These are phyloP conservation scores for Harlomillsia oculata DNA, from an alignment of 1,140 invertebrate species.

Conservation along the genomic window DNA sequence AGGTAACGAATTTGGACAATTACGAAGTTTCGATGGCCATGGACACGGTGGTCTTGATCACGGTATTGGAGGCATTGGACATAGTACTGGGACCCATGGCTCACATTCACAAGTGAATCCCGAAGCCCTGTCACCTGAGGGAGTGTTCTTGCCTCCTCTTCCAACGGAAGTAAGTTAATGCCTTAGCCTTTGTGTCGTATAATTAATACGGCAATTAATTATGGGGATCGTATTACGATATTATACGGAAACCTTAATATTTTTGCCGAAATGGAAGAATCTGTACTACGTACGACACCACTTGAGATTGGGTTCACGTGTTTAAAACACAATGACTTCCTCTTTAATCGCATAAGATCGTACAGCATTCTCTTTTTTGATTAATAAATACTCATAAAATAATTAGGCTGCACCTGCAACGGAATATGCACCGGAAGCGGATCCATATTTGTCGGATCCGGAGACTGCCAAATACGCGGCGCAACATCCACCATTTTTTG, in stretches of 20 bases:
- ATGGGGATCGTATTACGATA: neutral
- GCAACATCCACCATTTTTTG: slow-evolving; percentile 34
- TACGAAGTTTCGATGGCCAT: slow-evolving; percentile 8
- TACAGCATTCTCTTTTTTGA: too few species aligned
- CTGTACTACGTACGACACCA: too few species aligned
- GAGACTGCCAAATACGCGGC: slow-evolving; percentile 33
- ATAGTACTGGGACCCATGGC: neutral
- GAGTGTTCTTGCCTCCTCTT: slow-evolving; percentile 30
- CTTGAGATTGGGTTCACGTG: too few species aligned
- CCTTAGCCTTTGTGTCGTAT: too few species aligned
- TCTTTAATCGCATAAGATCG: too few species aligned
- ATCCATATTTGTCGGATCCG: slow-evolving; percentile 33
- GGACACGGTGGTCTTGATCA: neutral
- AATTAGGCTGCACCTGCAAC: slow-evolving; percentile 9
- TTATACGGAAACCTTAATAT: too few species aligned
- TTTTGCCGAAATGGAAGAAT: too few species aligned
- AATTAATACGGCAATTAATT: neutral
- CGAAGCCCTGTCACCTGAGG: slow-evolving; percentile 30
- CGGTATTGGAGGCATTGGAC: neutral
- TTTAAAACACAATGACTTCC: too few species aligned
- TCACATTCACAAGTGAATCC: slow-evolving; percentile 18
- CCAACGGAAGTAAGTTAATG: slow-evolving; percentile 28
- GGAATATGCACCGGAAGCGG: slow-evolving; percentile 28
- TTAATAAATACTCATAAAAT: neutral
- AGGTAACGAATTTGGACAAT: slow-evolving; percentile 30